Evolutionary conservation across 2,797 vertebrate species (phyloP).

Genomic region (Dromococcyx pavoninus): DNA sequence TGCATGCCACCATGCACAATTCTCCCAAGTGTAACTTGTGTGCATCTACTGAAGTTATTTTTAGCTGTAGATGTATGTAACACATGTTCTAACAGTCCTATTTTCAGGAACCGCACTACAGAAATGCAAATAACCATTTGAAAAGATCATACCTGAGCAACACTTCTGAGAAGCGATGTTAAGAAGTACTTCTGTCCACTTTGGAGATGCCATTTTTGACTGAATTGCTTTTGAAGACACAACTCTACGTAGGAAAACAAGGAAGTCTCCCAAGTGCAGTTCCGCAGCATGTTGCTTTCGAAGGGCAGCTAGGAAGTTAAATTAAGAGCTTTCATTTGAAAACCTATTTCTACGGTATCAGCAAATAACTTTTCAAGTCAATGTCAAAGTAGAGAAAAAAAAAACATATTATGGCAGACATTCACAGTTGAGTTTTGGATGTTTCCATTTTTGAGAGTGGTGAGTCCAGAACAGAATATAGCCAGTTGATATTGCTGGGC

Average conservation of each 20-base stretch:
- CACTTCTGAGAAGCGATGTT: slow-evolving; percentile 98
- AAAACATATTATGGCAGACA: too few species aligned
- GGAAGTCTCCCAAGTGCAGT: slow-evolving; percentile 94
- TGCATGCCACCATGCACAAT: background rate
- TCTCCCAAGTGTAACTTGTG: background rate
- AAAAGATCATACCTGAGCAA: slow-evolving; percentile 84
- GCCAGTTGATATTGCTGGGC: too few species aligned
- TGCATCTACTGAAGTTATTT: background rate
- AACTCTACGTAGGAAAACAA: slow-evolving; percentile 94
- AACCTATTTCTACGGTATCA: background rate
- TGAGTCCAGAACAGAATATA: too few species aligned
- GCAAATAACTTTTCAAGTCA: too few species aligned
- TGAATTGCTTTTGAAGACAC: slow-evolving; percentile 99
- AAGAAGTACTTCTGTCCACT: slow-evolving; percentile 97
- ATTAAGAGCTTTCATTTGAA: background rate
- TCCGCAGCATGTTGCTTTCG: slow-evolving; percentile 93
- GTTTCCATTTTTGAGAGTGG: too few species aligned
- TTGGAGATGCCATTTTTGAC: slow-evolving; percentile 98
- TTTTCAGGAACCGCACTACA: background rate
- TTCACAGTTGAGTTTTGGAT: too few species aligned
- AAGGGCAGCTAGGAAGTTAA: slow-evolving; percentile 80
- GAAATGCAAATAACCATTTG: background rate
- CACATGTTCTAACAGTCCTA: background rate
- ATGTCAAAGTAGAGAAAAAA: too few species aligned
- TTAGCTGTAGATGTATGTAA: background rate